A percentile compares a stretch with the other conserved stretches of the same genome.
These are phyloP conservation scores for Danio choprae DNA, from an alignment of 2,797 vertebrate species.

Conservation along the genomic window DNA sequence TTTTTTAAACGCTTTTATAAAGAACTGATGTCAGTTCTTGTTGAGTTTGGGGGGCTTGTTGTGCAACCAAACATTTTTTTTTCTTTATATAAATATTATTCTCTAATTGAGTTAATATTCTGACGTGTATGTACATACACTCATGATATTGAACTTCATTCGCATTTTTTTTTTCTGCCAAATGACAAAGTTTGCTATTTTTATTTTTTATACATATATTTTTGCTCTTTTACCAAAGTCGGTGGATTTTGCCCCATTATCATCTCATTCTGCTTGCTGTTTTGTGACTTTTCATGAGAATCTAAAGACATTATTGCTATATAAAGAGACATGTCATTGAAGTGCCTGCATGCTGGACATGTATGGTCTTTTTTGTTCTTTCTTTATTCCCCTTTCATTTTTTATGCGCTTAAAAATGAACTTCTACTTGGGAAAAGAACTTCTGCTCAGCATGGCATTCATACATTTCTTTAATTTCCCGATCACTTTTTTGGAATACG, in stretches of 20 bases:
- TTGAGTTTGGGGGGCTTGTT: slow-evolving; percentile 66
- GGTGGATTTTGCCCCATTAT: slow-evolving; percentile 82
- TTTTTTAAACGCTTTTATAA: slow-evolving; percentile 64
- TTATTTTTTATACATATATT: background rate
- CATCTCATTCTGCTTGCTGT: slow-evolving; percentile 94
- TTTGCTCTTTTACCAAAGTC: background rate
- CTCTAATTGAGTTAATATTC: slow-evolving; percentile 70
- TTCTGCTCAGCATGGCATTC: slow-evolving; percentile 91
- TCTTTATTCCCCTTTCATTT: slow-evolving; percentile 20
- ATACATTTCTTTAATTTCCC: slow-evolving; percentile 87
- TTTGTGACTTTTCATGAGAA: slow-evolving; percentile 77
- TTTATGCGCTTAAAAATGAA: slow-evolving; percentile 89
- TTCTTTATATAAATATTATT: slow-evolving; percentile 84
- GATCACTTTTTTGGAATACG: slow-evolving; percentile 94
- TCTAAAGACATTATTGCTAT: slow-evolving; percentile 80
- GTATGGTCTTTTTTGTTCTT: slow-evolving; percentile 88
- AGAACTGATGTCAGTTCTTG: slow-evolving; percentile 60
- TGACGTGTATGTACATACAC: slow-evolving; percentile 79
- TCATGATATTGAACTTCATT: slow-evolving; percentile 81
- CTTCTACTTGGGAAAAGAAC: slow-evolving; percentile 58
- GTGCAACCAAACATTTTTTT: slow-evolving; percentile 70
- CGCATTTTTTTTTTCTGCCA: slow-evolving; percentile 78
- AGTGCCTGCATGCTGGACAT: slow-evolving; percentile 99
- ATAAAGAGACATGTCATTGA: slow-evolving; percentile 91
- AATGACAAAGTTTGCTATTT: slow-evolving; percentile 54